Conservation (phyloP, 2,888 invertebrate species). For the Amiota mariae region DNA sequence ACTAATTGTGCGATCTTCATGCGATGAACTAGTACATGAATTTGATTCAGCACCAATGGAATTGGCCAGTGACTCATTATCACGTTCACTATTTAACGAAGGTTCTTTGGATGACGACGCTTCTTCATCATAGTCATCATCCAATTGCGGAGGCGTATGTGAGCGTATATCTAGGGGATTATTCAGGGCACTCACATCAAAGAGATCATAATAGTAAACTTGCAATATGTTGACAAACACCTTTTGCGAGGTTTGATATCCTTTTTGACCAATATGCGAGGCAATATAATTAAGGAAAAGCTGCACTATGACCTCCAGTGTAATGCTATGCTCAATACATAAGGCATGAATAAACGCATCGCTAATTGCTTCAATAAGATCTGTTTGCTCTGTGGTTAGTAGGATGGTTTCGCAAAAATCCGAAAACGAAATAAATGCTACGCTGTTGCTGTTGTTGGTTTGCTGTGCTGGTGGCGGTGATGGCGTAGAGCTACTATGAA, state of each 20-base stretch:
- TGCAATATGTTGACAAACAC: conserved; percentile 76
- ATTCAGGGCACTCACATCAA: conserved; percentile 63
- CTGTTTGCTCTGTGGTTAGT: conserved; percentile 62
- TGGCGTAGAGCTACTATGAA: not conserved
- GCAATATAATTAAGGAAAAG: conserved; percentile 80
- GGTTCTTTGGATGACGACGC: conserved; percentile 63
- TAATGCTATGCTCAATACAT: conserved; percentile 69
- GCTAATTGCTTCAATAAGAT: conserved; percentile 69
- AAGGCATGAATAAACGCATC: conserved; percentile 71
- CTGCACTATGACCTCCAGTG: conserved; percentile 73
- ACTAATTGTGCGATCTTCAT: conserved; percentile 61
- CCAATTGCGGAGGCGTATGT: conserved; percentile 63
- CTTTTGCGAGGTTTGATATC: conserved; percentile 72
- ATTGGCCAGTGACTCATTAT: conserved; percentile 62
- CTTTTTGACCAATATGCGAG: conserved; percentile 78
- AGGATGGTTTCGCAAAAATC: conserved; percentile 71
- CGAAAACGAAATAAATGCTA: conserved; percentile 66
- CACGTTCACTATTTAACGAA: conserved; percentile 64
- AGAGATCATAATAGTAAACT: conserved; percentile 74
- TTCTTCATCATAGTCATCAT: conserved; percentile 60
- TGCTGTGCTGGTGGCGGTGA: conserved; percentile 15
- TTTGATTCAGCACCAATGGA: conserved; percentile 54
- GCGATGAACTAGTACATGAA: conserved; percentile 62
- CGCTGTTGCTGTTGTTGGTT: conserved; percentile 34
- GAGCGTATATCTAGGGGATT: conserved; percentile 62